These are phyloP conservation scores for Uromys caudimaculatus DNA, from an alignment of 2,797 vertebrate species.

Conservation along the genomic window DNA sequence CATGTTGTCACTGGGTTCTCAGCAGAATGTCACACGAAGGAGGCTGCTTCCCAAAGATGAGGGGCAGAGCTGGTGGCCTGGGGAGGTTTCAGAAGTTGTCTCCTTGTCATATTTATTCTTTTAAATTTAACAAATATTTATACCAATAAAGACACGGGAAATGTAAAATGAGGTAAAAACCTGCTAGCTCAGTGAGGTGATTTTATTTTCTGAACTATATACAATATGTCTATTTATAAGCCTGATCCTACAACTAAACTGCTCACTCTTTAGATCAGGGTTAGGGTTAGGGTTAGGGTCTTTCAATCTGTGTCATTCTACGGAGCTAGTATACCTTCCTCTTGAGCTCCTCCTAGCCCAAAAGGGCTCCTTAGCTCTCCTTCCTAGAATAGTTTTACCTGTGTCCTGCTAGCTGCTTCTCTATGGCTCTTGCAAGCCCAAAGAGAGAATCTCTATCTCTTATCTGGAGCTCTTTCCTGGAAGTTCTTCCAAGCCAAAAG, in stretches of 20 bases:
- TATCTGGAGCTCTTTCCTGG: background rate
- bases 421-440: background rate
- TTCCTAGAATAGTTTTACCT: background rate
- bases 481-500: background rate
- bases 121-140: background rate
- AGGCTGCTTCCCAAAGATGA: background rate
- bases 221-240: background rate
- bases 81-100: background rate
- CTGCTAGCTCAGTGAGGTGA: background rate
- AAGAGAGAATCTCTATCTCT: background rate
- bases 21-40: no score
- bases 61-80: background rate
- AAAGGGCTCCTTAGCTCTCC: background rate
- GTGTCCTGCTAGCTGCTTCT: background rate
- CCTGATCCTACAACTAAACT: background rate
- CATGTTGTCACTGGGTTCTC: background rate
- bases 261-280: background rate
- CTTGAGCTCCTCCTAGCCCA: background rate
- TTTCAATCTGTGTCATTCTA: background rate
- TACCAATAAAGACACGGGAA: background rate
- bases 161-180: background rate
- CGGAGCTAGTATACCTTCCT: background rate
- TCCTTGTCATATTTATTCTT: background rate
- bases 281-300: no score
- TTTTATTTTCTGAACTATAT: background rate